A percentile compares a stretch with the other conserved stretches of the same genome.
Conservation (phyloP, 2,113 vertebrate genomes). For the Capreolus pygargus region DNA sequence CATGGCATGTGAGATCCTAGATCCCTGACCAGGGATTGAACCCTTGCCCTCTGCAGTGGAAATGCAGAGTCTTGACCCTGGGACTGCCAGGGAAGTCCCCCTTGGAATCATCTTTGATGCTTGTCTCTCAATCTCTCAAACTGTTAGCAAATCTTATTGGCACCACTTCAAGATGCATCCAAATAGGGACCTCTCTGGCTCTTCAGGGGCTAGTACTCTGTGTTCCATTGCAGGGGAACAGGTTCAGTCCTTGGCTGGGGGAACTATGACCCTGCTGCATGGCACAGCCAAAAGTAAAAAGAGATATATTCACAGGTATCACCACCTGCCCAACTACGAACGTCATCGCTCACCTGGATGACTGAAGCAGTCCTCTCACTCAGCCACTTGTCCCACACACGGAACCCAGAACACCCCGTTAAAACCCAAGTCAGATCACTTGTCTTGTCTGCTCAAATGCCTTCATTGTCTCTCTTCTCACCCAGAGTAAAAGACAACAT, state of each 20-base stretch:
- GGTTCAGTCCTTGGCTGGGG: neutral
- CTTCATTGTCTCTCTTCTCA: neutral
- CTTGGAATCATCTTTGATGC: neutral
- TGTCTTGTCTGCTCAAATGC: neutral
- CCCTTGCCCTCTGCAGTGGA: neutral
- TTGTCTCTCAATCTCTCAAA: neutral
- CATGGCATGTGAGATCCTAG: neutral
- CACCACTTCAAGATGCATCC: neutral
- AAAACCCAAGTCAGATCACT: neutral
- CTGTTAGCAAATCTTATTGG: neutral
- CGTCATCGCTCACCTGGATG: accelerated
- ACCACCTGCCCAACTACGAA: neutral
- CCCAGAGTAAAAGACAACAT: neutral
- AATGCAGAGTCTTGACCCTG: neutral
- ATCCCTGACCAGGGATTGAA: neutral
- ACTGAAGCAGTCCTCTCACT: neutral
- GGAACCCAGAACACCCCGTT: neutral
- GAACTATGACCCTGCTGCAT: neutral
- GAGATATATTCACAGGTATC: neutral
- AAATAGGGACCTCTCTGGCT: neutral
- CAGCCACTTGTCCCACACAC: accelerated
- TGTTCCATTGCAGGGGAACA: neutral
- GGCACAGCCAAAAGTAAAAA: neutral
- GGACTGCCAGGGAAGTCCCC: neutral
- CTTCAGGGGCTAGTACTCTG: neutral